Conservation (phyloP, 92 coral and sea anemone species). For the Parazoanthus atlanticus region DNA sequence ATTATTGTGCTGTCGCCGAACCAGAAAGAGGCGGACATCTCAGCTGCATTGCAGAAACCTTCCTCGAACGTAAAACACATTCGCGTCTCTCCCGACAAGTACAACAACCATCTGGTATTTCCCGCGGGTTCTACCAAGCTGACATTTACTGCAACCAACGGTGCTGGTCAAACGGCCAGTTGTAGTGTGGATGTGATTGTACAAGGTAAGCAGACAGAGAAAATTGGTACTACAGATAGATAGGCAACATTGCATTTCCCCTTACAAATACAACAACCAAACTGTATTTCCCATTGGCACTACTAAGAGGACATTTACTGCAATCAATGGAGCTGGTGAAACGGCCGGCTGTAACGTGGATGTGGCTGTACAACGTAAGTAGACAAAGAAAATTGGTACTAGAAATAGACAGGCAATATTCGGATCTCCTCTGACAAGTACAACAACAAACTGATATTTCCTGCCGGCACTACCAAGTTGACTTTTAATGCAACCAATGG, state of each 20-base stretch:
- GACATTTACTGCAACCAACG: constrained; percentile 21
- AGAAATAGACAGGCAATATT: no score
- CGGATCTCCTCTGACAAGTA: constrained; percentile 22
- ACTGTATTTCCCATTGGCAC: not conserved
- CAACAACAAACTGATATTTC: constrained; percentile 17
- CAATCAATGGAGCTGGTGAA: constrained; percentile 3
- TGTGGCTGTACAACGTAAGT: constrained; percentile 29
- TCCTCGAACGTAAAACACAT: constrained; percentile 22
- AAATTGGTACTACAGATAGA: not conserved
- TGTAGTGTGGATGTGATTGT: constrained; percentile 24
- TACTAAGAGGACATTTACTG: not conserved
- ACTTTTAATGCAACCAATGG: constrained; percentile 27
- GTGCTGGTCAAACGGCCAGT: constrained; percentile 19
- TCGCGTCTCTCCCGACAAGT: constrained; percentile 18
- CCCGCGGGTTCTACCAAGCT: constrained; percentile 22
- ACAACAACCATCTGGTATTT: constrained; percentile 18
- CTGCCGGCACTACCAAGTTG: constrained; percentile 16
- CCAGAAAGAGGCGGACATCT: constrained; percentile 19
- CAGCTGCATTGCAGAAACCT: not conserved
- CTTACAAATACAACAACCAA: not conserved
- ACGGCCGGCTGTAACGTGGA: constrained; percentile 17
- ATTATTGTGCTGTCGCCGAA: constrained; percentile 8
- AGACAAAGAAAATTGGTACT: not conserved
- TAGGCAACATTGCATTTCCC: not conserved
- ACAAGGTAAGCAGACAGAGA: not conserved